Conservation (phyloP, 2,113 vertebrate species). For the Sinocyclocheilus maitianheensis region DNA sequence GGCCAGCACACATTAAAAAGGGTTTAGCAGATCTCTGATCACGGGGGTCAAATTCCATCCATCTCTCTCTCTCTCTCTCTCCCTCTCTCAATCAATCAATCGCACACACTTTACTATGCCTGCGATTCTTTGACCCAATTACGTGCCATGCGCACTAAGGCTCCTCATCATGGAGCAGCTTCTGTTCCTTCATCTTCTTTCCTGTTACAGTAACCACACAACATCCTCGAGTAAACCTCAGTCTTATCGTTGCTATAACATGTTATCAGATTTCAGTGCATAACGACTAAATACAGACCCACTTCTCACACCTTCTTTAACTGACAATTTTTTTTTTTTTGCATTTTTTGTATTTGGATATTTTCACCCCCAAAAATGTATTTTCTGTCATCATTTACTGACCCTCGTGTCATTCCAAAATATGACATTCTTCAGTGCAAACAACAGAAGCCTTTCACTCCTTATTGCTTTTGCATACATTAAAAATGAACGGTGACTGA, state of each 20-base stretch:
- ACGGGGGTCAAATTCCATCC: neutral
- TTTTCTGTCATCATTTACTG: neutral
- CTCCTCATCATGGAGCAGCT: neutral
- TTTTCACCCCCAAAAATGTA: neutral
- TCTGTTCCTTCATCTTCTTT: neutral
- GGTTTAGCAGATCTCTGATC: constrained; percentile 1
- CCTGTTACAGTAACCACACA: neutral
- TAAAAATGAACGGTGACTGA: neutral
- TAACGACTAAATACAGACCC: neutral
- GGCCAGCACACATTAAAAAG: neutral
- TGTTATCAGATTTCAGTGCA: neutral
- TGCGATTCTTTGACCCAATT: neutral
- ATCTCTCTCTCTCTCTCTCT: too few relatives aligned
- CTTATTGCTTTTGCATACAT: neutral
- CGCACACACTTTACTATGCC: neutral
- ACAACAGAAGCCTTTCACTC: neutral
- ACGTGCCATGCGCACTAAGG: neutral
- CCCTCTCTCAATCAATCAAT: too few relatives aligned
- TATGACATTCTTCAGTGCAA: neutral
- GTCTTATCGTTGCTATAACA: neutral
- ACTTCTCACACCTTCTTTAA: neutral
- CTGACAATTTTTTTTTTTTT: neutral
- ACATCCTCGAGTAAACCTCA: neutral
- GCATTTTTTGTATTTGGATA: too few relatives aligned
- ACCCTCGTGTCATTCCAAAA: too few relatives aligned